Percentiles rank a stretch among this genome's conserved stretches.
These are phyloP conservation scores for Euphydryas editha DNA, from an alignment of 2,888 invertebrate genomes.

Conservation along the genomic window DNA sequence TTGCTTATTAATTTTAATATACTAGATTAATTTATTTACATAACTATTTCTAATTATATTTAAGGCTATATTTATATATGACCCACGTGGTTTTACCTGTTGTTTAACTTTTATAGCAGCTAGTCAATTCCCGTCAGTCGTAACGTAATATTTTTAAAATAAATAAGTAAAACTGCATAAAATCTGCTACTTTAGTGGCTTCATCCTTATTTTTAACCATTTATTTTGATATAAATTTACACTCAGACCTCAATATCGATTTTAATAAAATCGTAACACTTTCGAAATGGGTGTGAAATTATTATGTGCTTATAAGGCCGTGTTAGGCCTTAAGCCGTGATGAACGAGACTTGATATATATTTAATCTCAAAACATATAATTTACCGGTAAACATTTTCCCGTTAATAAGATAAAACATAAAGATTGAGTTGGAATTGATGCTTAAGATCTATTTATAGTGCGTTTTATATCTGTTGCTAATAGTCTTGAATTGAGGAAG, in stretches of 20 bases:
- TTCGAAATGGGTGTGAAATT: conserved; percentile 24
- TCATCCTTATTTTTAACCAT: not conserved
- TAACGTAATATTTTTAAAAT: too few species aligned
- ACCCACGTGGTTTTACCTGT: too few species aligned
- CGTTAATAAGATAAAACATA: conserved; percentile 28
- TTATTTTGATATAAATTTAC: not conserved
- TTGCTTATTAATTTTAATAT: too few species aligned
- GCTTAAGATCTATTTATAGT: conserved; percentile 16
- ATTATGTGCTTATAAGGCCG: conserved; percentile 21
- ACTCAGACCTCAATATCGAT: conserved; percentile 18
- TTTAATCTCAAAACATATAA: conserved; percentile 28
- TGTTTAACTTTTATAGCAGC: too few species aligned
- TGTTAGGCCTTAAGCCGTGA: conserved; percentile 22
- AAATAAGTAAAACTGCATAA: too few species aligned
- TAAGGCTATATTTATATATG: too few species aligned
- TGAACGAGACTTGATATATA: conserved; percentile 19
- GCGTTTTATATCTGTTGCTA: not conserved
- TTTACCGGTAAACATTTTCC: conserved; percentile 28
- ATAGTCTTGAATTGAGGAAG: not conserved
- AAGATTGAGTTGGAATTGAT: conserved; percentile 22
- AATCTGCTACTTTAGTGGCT: too few species aligned
- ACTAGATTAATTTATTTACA: too few species aligned
- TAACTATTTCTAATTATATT: too few species aligned
- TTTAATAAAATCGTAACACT: conserved; percentile 24
- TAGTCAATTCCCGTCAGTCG: too few species aligned